phyloP scores from a whole-genome alignment of 2,113 vertebrate genomes.

The Epinephelus lanceolatus region DNA sequence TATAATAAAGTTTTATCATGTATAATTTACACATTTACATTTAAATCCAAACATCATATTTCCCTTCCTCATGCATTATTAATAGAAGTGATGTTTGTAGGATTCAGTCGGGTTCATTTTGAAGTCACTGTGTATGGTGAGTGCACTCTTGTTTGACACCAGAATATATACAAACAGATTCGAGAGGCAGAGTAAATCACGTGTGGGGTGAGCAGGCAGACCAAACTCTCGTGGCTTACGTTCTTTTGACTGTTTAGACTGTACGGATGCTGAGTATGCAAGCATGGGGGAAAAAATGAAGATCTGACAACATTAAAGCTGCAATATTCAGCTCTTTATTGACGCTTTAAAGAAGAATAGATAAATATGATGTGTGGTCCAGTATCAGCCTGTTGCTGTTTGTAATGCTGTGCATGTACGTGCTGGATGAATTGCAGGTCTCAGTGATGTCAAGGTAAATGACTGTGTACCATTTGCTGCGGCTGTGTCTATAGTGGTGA shows the following conservation, averaged over 20 bases:
- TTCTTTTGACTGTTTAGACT: constrained; percentile 2
- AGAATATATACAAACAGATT: constrained; percentile 9
- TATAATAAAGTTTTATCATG: constrained; percentile 43
- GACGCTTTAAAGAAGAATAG: neutral
- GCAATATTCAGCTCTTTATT: neutral
- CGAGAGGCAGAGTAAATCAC: neutral
- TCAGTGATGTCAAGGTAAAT: neutral
- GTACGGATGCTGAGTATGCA: neutral
- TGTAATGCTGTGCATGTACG: neutral
- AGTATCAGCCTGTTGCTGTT: neutral
- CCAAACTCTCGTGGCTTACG: neutral
- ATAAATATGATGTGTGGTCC: neutral
- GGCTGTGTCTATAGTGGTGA: too few species aligned
- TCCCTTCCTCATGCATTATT: constrained; percentile 43
- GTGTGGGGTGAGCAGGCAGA: neutral
- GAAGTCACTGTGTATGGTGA: constrained; percentile 11
- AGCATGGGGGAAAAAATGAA: neutral
- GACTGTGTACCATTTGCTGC: neutral
- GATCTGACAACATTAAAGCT: neutral
- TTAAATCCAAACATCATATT: constrained; percentile 7
- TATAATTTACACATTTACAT: constrained; percentile 58
- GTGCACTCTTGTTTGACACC: neutral
- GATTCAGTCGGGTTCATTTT: constrained; percentile 12
- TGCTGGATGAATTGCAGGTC: neutral
- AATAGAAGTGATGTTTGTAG: neutral